A percentile compares a stretch with the other conserved stretches of the same genome.
phyloP scores from a whole-genome alignment of 2,797 vertebrate genomes.

The Urosaurus nigricauda region DNA sequence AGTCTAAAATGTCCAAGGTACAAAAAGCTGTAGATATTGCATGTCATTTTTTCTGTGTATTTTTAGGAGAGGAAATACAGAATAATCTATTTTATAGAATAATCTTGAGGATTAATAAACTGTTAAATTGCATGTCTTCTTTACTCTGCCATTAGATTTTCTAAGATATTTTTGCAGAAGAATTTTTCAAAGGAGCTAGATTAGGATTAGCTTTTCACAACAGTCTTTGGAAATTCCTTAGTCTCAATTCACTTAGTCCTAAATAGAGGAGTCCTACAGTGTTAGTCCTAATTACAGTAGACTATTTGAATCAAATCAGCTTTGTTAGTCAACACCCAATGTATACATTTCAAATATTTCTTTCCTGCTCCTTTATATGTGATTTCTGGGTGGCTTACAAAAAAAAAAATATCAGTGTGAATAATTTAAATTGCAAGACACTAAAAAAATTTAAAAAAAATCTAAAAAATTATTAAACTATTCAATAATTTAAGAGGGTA shows the following conservation, averaged over 20 bases:
- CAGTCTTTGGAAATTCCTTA: neutral
- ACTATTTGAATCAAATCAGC: neutral
- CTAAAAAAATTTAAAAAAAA: too few species aligned
- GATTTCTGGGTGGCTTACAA: too few species aligned
- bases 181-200: neutral
- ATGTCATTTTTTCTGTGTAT: neutral
- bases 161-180: neutral
- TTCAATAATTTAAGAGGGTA: too few species aligned
- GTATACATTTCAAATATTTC: too few species aligned
- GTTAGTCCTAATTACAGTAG: neutral
- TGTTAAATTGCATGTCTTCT: too few species aligned
- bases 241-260: neutral
- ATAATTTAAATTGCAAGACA: too few species aligned
- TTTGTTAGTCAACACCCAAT: too few species aligned
- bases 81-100: too few species aligned
- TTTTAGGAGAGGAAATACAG: neutral
- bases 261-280: neutral
- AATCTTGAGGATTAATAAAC: too few species aligned
- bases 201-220: neutral
- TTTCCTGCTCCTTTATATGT: too few species aligned
- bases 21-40: neutral
- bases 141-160: neutral
- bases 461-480: too few species aligned
- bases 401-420: too few species aligned
- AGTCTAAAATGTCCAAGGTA: conserved; percentile 98